Evolutionary conservation across 2,888 invertebrate genomes (phyloP).

Genomic region (Phyto melanocephala): DNA sequence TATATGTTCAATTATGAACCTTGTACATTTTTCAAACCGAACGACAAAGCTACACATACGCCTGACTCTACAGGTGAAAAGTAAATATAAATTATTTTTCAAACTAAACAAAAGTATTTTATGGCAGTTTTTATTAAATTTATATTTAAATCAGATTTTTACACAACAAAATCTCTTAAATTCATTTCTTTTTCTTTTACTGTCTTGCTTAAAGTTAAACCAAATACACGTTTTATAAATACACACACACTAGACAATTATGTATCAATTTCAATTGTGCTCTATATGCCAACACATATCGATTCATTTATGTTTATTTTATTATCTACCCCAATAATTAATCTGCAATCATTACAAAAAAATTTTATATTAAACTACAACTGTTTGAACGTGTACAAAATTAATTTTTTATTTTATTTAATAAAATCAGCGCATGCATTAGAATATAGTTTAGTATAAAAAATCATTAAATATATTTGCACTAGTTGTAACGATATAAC

Average conservation of each 20-base stretch:
- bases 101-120: too few species aligned
- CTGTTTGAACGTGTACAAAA: constrained; percentile 29
- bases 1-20: too few species aligned
- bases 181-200: background rate
- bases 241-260: constrained; percentile 7
- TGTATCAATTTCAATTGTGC: constrained; percentile 53
- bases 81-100: too few species aligned
- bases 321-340: constrained; percentile 24
- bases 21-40: too few species aligned
- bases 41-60: too few species aligned
- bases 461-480: background rate
- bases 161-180: too few species aligned
- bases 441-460: background rate
- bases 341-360: background rate
- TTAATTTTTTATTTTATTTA: constrained; percentile 3
- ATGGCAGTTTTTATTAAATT: too few species aligned
- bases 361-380: background rate
- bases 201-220: background rate
- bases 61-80: too few species aligned
- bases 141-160: too few species aligned
- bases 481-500: background rate
- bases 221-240: constrained; percentile 13
- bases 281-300: background rate
- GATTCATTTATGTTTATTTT: background rate
- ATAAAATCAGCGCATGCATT: background rate